A percentile compares a stretch with the other conserved stretches of the same genome.
phyloP scores from a whole-genome alignment of 1,140 invertebrate genomes.

The Euwallacea similis region DNA sequence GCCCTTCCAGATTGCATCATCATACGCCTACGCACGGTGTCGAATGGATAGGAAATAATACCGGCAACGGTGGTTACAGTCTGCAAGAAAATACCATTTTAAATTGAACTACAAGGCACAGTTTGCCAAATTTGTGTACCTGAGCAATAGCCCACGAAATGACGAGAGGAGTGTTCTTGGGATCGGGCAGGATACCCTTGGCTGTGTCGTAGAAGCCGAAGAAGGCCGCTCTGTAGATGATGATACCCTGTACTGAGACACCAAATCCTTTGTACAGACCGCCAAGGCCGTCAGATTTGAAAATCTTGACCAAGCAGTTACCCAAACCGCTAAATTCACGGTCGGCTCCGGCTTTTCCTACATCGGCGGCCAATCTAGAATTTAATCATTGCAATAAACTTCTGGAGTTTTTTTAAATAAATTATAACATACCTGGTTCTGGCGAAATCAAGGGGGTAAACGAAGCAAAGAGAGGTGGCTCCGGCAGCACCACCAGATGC shows the following conservation, averaged over 20 bases:
- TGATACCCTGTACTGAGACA: constrained; percentile 88
- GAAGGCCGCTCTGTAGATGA: constrained; percentile 87
- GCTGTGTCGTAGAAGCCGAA: constrained; percentile 93
- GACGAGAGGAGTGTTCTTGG: constrained; percentile 76
- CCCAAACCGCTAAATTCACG: constrained; percentile 83
- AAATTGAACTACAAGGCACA: neutral
- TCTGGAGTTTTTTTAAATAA: neutral
- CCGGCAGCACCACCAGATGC: constrained; percentile 93
- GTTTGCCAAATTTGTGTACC: constrained; percentile 52
- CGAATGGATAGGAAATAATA: constrained; percentile 85
- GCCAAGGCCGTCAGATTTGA: constrained; percentile 77
- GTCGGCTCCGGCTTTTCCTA: constrained; percentile 72
- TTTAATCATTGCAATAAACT: neutral
- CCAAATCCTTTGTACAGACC: constrained; percentile 90
- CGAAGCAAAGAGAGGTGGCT: constrained; percentile 91
- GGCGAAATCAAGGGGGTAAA: constrained; percentile 94
- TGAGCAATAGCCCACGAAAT: constrained; percentile 83
- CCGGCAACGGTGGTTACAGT: constrained; percentile 53
- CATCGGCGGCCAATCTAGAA: constrained; percentile 75
- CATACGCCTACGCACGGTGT: constrained; percentile 88
- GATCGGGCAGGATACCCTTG: constrained; percentile 83
- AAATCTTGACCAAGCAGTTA: constrained; percentile 81
- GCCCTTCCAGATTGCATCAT: constrained; percentile 83
- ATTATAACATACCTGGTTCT: constrained; percentile 76
- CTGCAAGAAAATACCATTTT: constrained; percentile 41